These are phyloP conservation scores for Clytia hemisphaerica DNA, from an alignment of 30 jellyfish, hydroid and myxozoan species.

Conservation along the genomic window DNA sequence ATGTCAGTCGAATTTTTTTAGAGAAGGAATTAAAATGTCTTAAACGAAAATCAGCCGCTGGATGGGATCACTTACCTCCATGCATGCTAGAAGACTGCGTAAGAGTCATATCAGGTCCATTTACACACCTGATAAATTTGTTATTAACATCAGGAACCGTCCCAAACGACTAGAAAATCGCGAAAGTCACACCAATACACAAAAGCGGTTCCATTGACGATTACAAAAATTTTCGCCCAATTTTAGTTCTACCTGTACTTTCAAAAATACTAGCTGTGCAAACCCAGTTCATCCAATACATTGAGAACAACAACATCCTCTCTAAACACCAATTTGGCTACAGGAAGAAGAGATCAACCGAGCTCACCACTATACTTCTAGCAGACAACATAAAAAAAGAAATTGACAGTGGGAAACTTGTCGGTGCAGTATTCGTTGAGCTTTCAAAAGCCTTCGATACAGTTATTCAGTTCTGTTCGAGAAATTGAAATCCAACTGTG, in stretches of 20 bases:
- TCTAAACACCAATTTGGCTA: conserved; percentile 25
- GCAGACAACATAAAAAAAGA: not conserved
- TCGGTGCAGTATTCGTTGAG: not conserved
- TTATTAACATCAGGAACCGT: conserved; percentile 9
- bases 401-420: conserved; percentile 1
- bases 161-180: conserved; percentile 13
- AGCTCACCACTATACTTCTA: conserved; percentile 7
- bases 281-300: conserved; percentile 12
- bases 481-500: too few species aligned
- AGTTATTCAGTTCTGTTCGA: too few species aligned
- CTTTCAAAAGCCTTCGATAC: conserved; percentile 7
- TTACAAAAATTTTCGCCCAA: conserved; percentile 24
- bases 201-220: conserved; percentile 32
- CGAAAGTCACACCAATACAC: conserved; percentile 16
- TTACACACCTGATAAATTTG: conserved; percentile 8
- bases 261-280: conserved; percentile 35
- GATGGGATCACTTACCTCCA: conserved; percentile 20
- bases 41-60: conserved; percentile 5
- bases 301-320: conserved; percentile 7
- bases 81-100: conserved; percentile 14
- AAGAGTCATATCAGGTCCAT: too few species aligned
- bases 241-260: conserved; percentile 8
- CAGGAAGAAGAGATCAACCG: conserved; percentile 25
- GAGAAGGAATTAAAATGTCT: conserved; percentile 14
- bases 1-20: not conserved